Evolutionary conservation across 1,140 invertebrate genomes (phyloP).

Genomic region (Drosophila bocqueti): DNA sequence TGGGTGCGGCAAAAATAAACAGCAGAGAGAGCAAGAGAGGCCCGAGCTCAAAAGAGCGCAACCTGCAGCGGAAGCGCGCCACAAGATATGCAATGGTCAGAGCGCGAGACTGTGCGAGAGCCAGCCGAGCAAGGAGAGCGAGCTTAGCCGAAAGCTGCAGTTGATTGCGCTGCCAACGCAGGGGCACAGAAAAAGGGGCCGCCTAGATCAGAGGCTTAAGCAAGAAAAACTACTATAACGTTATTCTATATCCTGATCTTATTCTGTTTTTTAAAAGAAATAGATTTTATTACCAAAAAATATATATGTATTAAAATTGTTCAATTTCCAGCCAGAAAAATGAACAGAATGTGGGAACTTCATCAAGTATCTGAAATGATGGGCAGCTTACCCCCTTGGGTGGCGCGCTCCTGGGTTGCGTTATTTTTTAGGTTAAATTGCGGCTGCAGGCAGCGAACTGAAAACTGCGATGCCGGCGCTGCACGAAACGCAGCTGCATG

Average conservation of each 20-base stretch:
- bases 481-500: conserved; percentile 51
- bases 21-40: conserved; percentile 27
- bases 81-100: conserved; percentile 62
- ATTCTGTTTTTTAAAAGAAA: neutral
- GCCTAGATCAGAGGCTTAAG: neutral
- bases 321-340: neutral
- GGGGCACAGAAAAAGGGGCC: neutral
- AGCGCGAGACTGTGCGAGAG: conserved; percentile 28
- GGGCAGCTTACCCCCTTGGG: neutral
- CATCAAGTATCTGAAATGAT: neutral
- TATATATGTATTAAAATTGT: too few relatives aligned
- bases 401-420: conserved; percentile 29
- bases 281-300: neutral
- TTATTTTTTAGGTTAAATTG: conserved; percentile 73
- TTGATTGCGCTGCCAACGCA: conserved; percentile 30
- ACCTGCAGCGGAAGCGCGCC: conserved; percentile 52
- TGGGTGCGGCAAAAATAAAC: conserved; percentile 76
- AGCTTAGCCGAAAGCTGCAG: conserved; percentile 52
- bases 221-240: too few relatives aligned
- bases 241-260: neutral
- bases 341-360: neutral
- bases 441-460: conserved; percentile 59
- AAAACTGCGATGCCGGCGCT: conserved; percentile 63
- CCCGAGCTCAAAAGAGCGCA: conserved; percentile 17
- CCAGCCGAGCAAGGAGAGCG: conserved; percentile 31